phyloP scores from a whole-genome alignment of 2,113 vertebrate genomes.

The Dendrocopos noguchii region DNA sequence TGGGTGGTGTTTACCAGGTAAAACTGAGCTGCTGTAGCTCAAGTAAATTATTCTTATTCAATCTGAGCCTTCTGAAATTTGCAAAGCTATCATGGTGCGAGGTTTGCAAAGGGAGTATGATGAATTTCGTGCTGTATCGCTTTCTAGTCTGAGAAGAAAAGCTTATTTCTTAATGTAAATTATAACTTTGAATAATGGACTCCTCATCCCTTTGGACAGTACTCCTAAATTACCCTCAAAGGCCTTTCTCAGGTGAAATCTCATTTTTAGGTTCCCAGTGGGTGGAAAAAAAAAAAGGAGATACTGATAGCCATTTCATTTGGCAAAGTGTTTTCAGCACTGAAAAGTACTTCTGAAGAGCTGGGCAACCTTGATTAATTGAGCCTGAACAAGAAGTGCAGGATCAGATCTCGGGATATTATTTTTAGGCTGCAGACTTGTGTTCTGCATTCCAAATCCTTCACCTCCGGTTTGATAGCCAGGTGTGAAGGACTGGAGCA shows the following conservation, averaged over 20 bases:
- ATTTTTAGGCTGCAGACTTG: constrained; percentile 49
- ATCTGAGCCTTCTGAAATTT: background rate
- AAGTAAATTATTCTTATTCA: background rate
- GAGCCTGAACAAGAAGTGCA: constrained; percentile 43
- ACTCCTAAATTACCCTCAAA: constrained; percentile 24
- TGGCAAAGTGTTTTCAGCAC: constrained; percentile 29
- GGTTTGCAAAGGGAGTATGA: background rate
- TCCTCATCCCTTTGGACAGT: constrained; percentile 23
- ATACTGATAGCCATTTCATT: background rate
- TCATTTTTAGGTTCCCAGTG: background rate
- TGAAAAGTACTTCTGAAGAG: constrained; percentile 50
- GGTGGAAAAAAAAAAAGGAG: background rate
- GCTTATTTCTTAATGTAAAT: constrained; percentile 44
- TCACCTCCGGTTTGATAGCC: background rate
- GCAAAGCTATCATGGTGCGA: background rate
- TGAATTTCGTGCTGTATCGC: background rate
- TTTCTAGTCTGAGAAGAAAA: background rate
- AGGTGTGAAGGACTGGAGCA: background rate
- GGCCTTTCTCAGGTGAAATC: constrained; percentile 12
- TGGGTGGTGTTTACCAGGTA: background rate
- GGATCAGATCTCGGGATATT: constrained; percentile 46
- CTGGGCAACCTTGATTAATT: constrained; percentile 57
- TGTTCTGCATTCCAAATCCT: constrained; percentile 40
- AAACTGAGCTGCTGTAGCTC: constrained; percentile 22
- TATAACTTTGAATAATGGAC: constrained; percentile 41